Percentiles rank a stretch among this genome's conserved stretches.
Evolutionary conservation across 2,113 vertebrate genomes (phyloP).

Genomic region (Okapia johnstoni): DNA sequence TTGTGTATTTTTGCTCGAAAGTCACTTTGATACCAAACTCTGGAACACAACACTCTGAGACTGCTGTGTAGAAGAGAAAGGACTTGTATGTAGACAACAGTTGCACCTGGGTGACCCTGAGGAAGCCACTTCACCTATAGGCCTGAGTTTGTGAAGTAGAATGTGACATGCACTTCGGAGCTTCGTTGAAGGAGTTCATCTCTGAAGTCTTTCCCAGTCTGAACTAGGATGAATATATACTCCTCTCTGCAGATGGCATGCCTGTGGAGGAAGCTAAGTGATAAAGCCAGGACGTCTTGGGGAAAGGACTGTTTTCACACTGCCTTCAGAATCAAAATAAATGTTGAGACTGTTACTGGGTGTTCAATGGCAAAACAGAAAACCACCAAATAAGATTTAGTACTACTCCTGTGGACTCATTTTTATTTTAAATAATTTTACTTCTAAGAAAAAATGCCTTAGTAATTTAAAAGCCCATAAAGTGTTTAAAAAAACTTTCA

Average conservation of each 20-base stretch:
- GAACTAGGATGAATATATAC: neutral
- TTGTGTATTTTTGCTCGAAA: neutral
- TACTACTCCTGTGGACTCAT: neutral
- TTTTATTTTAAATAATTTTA: neutral
- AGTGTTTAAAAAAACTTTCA: neutral
- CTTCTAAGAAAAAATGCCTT: neutral
- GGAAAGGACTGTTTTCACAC: neutral
- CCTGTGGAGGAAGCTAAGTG: neutral
- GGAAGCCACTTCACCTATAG: constrained; percentile 10
- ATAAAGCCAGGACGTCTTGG: neutral
- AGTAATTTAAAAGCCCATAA: neutral
- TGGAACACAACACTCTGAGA: neutral
- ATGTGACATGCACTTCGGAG: neutral
- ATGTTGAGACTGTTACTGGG: neutral
- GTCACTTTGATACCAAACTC: neutral
- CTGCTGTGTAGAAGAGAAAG: neutral
- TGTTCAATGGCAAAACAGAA: neutral
- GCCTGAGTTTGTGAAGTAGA: constrained; percentile 42
- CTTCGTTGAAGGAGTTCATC: neutral
- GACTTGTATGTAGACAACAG: neutral
- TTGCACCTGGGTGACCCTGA: neutral
- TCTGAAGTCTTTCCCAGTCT: neutral
- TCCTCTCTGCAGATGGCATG: neutral
- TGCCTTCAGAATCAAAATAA: neutral
- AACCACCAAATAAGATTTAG: neutral